Percentiles rank a stretch among this genome's conserved stretches.
Evolutionary conservation across 2,888 invertebrate species (phyloP).

Genomic region (Plebejus anna): DNA sequence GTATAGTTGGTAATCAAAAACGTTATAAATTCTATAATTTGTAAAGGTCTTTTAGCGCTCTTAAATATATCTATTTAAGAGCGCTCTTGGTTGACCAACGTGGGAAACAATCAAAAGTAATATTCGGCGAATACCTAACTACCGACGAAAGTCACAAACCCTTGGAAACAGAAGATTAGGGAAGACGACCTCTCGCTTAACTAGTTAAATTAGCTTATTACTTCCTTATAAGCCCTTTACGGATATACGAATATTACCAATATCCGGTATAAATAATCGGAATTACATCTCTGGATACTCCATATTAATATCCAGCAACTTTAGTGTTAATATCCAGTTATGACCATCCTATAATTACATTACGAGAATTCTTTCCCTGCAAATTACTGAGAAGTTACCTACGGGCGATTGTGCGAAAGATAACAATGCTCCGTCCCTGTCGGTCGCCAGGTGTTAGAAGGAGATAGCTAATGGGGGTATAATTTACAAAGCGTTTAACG

Average conservation of each 20-base stretch:
- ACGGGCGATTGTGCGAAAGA: conserved; percentile 33
- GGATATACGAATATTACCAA: background rate
- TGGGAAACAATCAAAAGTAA: background rate
- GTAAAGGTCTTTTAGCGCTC: no score
- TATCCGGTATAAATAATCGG: conserved; percentile 13
- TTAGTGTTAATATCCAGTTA: conserved; percentile 17
- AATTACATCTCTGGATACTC: background rate
- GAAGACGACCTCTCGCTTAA: background rate
- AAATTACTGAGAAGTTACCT: conserved; percentile 30
- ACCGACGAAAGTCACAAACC: background rate
- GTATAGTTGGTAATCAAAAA: no score
- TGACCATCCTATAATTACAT: conserved; percentile 30
- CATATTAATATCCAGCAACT: background rate
- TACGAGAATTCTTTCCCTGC: conserved; percentile 28
- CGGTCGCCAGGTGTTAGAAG: conserved; percentile 36
- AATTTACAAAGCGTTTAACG: conserved; percentile 63
- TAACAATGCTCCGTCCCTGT: conserved; percentile 31
- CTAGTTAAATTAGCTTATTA: background rate
- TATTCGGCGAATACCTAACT: background rate
- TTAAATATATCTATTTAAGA: no score
- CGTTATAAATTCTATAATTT: no score
- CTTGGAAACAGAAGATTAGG: background rate
- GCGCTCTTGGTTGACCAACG: background rate
- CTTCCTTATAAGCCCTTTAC: background rate
- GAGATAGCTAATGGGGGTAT: conserved; percentile 46